Conservation (phyloP, 2,113 vertebrate genomes). For the Oncorhynchus masou region DNA sequence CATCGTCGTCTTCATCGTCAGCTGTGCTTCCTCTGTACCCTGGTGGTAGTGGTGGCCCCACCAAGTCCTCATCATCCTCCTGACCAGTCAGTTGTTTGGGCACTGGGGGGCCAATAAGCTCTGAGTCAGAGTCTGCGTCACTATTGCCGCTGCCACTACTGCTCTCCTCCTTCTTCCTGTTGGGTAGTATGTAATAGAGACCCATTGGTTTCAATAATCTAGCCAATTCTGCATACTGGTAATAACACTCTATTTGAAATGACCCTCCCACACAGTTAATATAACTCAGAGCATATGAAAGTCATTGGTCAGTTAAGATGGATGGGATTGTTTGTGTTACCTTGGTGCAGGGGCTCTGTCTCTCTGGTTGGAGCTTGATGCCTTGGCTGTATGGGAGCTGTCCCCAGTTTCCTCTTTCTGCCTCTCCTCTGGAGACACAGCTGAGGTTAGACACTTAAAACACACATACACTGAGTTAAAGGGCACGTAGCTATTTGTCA, state of each 20-base stretch:
- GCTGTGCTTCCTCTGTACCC: constrained; percentile 71
- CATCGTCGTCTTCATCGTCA: constrained; percentile 68
- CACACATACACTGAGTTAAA: neutral
- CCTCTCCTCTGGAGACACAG: constrained; percentile 56
- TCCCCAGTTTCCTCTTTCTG: constrained; percentile 55
- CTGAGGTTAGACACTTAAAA: neutral
- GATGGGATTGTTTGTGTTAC: constrained; percentile 30
- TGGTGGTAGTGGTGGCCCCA: constrained; percentile 80
- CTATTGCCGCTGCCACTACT: constrained; percentile 37
- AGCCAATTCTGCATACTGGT: neutral
- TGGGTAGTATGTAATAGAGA: neutral
- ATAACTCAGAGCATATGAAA: neutral
- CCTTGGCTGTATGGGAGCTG: constrained; percentile 45
- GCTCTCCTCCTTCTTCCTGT: constrained; percentile 54
- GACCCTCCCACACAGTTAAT: neutral
- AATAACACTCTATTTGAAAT: neutral
- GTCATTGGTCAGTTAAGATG: neutral
- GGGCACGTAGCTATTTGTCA: neutral
- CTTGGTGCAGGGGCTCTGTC: constrained; percentile 41
- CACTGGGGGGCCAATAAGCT: constrained; percentile 74
- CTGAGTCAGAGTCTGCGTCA: constrained; percentile 64
- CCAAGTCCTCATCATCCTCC: constrained; percentile 61
- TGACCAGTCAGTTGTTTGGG: constrained; percentile 56
- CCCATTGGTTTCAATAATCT: neutral
- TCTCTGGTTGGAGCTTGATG: constrained; percentile 24